Evolutionary conservation across 2,888 invertebrate genomes (phyloP).

Genomic region (Leucophenga montana): DNA sequence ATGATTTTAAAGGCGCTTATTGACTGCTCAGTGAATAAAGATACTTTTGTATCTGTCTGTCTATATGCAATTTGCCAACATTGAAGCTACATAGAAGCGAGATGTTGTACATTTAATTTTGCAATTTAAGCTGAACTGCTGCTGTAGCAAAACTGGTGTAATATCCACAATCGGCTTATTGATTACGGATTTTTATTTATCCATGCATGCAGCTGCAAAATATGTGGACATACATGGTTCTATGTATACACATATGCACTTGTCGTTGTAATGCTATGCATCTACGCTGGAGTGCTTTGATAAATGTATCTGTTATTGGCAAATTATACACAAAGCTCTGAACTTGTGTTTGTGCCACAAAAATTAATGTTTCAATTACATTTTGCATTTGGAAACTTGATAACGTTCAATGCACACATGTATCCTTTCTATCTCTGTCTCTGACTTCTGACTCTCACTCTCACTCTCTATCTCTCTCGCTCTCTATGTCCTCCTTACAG

Average conservation of each 20-base stretch:
- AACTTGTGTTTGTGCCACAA: conserved; percentile 3
- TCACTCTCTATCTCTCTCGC: too few relatives aligned
- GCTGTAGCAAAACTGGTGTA: background rate
- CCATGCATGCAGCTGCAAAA: background rate
- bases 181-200: background rate
- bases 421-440: too few relatives aligned
- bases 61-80: too few relatives aligned
- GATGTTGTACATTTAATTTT: background rate
- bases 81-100: too few relatives aligned
- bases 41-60: too few relatives aligned
- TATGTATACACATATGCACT: background rate
- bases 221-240: background rate
- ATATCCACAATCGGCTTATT: conserved; percentile 15
- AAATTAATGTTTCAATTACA: conserved; percentile 22
- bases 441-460: background rate
- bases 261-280: too few relatives aligned
- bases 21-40: too few relatives aligned
- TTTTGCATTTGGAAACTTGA: conserved; percentile 16
- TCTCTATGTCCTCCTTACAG: background rate
- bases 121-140: background rate
- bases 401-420: background rate
- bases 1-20: too few relatives aligned
- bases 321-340: conserved; percentile 2
- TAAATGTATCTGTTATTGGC: conserved; percentile 17
- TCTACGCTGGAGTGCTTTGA: conserved; percentile 7